phyloP scores from a whole-genome alignment of 2,113 vertebrate genomes.

The Megaceryle maxima region DNA sequence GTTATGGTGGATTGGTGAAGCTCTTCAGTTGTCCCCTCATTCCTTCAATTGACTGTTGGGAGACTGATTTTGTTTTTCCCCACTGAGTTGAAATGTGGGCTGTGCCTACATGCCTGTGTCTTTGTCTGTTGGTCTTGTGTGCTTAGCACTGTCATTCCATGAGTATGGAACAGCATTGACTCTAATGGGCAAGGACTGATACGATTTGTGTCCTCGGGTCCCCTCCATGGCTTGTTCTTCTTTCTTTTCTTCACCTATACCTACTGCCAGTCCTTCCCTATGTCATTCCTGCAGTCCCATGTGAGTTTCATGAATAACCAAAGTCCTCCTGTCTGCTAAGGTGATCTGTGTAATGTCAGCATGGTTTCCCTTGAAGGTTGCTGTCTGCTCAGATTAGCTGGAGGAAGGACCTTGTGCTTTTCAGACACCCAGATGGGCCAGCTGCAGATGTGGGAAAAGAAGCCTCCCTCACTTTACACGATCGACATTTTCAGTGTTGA shows the following conservation, averaged over 20 bases:
- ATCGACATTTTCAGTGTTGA: background rate
- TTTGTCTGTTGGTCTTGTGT: background rate
- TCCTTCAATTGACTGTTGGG: background rate
- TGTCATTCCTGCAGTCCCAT: accelerated
- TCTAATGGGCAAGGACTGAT: background rate
- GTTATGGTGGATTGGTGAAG: accelerated
- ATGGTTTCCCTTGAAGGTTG: background rate
- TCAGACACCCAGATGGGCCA: background rate
- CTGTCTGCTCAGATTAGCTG: background rate
- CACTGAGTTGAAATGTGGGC: background rate
- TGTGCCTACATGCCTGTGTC: accelerated
- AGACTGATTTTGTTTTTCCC: background rate
- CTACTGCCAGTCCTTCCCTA: background rate
- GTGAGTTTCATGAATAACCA: background rate
- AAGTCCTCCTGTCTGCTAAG: background rate
- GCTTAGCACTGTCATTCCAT: background rate
- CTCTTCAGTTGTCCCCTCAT: background rate
- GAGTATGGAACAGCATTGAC: background rate
- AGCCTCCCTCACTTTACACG: background rate
- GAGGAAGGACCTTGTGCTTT: background rate
- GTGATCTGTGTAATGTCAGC: background rate
- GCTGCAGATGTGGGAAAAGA: background rate
- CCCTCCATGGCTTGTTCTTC: background rate
- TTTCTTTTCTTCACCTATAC: background rate
- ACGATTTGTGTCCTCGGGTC: background rate